Evolutionary conservation across 2,888 invertebrate species (phyloP).

Genomic region (Mayetiola destructor): DNA sequence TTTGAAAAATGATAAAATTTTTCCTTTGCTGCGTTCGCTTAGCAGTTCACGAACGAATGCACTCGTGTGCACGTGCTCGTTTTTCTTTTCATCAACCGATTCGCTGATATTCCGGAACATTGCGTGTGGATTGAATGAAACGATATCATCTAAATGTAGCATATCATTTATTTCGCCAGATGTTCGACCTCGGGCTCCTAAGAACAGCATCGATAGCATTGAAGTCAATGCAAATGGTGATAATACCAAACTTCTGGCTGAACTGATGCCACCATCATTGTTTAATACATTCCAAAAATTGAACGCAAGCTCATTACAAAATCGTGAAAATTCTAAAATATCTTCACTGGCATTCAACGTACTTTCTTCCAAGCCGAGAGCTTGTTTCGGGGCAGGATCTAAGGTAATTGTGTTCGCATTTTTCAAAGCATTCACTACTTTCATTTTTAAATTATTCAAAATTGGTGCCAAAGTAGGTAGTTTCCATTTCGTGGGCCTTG

Average conservation of each 20-base stretch:
- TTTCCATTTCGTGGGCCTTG: neutral
- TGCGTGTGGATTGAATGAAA: conserved; percentile 79
- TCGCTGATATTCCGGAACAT: conserved; percentile 75
- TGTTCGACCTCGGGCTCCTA: conserved; percentile 73
- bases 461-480: neutral
- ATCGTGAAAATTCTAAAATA: conserved; percentile 57
- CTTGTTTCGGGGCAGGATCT: conserved; percentile 41
- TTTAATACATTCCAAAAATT: conserved; percentile 64
- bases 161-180: conserved; percentile 85
- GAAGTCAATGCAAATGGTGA: conserved; percentile 78
- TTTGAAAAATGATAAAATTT: conserved; percentile 72
- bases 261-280: conserved; percentile 50
- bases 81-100: conserved; percentile 51
- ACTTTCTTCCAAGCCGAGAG: conserved; percentile 63
- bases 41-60: conserved; percentile 71
- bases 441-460: conserved; percentile 11
- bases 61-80: conserved; percentile 61
- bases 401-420: conserved; percentile 34
- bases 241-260: conserved; percentile 59
- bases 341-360: conserved; percentile 56
- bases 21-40: conserved; percentile 65
- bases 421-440: conserved; percentile 16
- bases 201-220: conserved; percentile 77
- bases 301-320: conserved; percentile 76
- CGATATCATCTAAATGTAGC: conserved; percentile 69